These are phyloP conservation scores for Salvelinus sp. DNA, from an alignment of 2,113 vertebrate species.

Conservation along the genomic window DNA sequence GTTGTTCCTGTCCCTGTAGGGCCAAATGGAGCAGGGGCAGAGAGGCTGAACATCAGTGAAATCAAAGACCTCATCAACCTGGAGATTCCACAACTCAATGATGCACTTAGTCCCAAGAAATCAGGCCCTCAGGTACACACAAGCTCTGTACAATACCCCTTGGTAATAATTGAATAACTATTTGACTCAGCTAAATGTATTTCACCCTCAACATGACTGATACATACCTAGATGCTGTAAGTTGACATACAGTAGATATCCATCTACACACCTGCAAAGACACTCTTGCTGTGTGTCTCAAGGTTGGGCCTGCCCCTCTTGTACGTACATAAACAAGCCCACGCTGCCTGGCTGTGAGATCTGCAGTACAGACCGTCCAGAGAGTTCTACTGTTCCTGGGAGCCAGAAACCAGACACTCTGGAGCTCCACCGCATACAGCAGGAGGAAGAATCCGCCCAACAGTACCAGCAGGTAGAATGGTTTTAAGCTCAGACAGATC, in stretches of 20 bases:
- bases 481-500: not conserved
- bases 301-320: slow-evolving; percentile 87
- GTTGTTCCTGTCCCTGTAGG: slow-evolving; percentile 39
- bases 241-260: not conserved
- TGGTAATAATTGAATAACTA: not conserved
- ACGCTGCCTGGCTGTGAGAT: slow-evolving; percentile 90
- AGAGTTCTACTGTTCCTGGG: slow-evolving; percentile 66
- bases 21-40: slow-evolving; percentile 1
- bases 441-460: slow-evolving; percentile 61
- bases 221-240: not conserved
- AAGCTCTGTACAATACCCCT: not conserved
- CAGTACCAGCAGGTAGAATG: slow-evolving; percentile 76
- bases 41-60: slow-evolving; percentile 27
- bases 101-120: slow-evolving; percentile 44
- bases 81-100: slow-evolving; percentile 63
- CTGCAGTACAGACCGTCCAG: slow-evolving; percentile 82
- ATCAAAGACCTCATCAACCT: slow-evolving; percentile 60
- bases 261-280: slow-evolving; percentile 49
- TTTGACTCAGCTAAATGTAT: not conserved
- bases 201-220: not conserved
- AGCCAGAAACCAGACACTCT: slow-evolving; percentile 73
- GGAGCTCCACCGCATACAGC: slow-evolving; percentile 73
- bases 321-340: slow-evolving; percentile 89
- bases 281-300: slow-evolving; percentile 72
- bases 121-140: slow-evolving; percentile 70